Base-by-base conservation (phyloP, 2,113 vertebrate genomes). In the Gadus chalcogrammus region DNA sequence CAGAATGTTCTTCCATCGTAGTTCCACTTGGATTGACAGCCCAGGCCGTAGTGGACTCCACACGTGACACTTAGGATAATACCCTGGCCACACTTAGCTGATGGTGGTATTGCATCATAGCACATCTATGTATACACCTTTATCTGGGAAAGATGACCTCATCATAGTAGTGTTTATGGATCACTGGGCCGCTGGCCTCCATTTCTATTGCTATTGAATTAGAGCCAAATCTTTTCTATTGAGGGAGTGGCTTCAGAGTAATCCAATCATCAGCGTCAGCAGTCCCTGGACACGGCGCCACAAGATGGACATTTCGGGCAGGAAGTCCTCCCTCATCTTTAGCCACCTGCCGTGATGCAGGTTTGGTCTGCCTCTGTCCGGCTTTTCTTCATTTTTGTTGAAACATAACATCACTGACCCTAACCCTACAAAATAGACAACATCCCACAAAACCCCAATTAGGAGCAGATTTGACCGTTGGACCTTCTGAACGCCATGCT, bases 141-240 rank as follows among this genome's bases (percentile, higher is more conserved):
- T 55, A 31, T 70, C n/a, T 4, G 69, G 3, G 24, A 18, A 61
- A 1, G 63, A 64, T 85, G 69, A 88, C 80, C 86, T 90, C 84
- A 90, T 92, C 90, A 81, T 76, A 79, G 59, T 85, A 91, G 87
- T 90, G 89, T 82, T 82, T 85, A 81, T 83, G 89, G 84, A 86
- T 88, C 88, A 89, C 80, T 82, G 84, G 78, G 73, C 85, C 62
- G 27, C 74, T 64, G 83, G 84, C 84, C 79, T 83, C 82, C 62
- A 85, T 85, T 85, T 81, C 71, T 78, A 48, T 48, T 48, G 61
- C 84, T 83, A 91, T 90, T 81, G 27, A 90, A 90, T 91, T 88
- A 89, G 78, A 71, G 73, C 67, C 80, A 82, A 84, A 86, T 74
- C 79, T 82, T 81, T 86, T 86, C 84, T 88, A 89, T 87, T 82